Evolutionary conservation across 2,888 invertebrate genomes (phyloP), one percentile per base, ranked within the genome.

Genomic region (Sinotaia quadrata): DNA sequence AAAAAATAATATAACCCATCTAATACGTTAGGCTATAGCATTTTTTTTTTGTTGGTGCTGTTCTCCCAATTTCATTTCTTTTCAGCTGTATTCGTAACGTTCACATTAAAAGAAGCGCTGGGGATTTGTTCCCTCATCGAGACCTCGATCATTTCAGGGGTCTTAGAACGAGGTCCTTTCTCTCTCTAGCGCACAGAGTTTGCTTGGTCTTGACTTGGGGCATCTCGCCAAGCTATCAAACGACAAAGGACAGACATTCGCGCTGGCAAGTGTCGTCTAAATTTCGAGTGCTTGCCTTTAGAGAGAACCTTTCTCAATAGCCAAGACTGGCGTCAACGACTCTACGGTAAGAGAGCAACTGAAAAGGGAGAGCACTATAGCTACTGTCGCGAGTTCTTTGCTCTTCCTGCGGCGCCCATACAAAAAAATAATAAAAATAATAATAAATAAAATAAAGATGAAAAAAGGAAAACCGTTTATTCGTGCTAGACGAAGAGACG

Each of bases 271-370:
- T 52, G 51, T 59, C 57, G 67, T 67, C 60, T 67, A 60, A 33
- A 33, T 44, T 60, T 59, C 52, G 60, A 67, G 67, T 67, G 60
- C 41, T 44, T 67, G 44, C 49, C 60, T 59, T 67, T 44, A 44
- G 47, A 34, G 60, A 60, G 18, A 10, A 10, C 41, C 18, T 41
- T 15, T 41, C 41, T 15, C 10, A 41, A 41, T 41, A 18, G 41
- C 41, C 41, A 10, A 18, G 10, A 41, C 41, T 41, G 41, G 41
- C 41, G 41, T 41, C 51, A 49, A 7, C 21, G 51, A 49, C 51
- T 49, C 12, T n/a, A 8, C 24, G 51, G 21, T 5, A 24, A 18
- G 33, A 54, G 54, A 54, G 29, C 27, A 31, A 15, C n/a, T 54
- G 54, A 54, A 54, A n/a, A 54, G 54, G 54, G 54, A 54, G 27